Evolutionary conservation across 2,113 vertebrate genomes (phyloP).

Genomic region (Hylia prasina): DNA sequence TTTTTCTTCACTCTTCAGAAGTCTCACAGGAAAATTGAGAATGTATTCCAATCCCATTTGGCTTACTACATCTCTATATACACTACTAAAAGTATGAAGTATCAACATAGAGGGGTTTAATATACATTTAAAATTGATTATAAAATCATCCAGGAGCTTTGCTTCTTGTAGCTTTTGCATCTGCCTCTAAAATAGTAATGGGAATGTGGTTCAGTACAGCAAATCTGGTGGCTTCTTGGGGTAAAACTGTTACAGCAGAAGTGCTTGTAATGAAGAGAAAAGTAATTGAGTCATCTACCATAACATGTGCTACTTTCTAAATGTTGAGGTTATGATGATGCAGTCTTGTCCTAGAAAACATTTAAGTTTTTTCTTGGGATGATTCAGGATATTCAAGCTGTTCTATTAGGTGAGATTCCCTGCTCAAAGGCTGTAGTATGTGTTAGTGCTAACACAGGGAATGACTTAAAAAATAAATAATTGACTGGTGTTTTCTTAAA

Average conservation of each 20-base stretch:
- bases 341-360: neutral
- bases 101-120: neutral
- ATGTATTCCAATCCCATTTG: neutral
- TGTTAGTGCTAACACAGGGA: neutral
- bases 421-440: neutral
- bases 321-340: neutral
- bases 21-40: neutral
- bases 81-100: neutral
- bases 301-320: neutral
- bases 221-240: neutral
- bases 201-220: neutral
- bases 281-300: neutral
- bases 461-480: neutral
- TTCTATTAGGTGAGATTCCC: neutral
- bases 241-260: neutral
- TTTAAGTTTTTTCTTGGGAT: neutral
- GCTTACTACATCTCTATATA: neutral
- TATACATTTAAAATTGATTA: neutral
- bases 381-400: neutral
- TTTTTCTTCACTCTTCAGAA: neutral
- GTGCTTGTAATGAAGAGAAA: neutral
- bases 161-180: neutral
- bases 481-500: no score
- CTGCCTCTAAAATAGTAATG: neutral
- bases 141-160: neutral